Base-by-base conservation (phyloP, 2,113 vertebrate genomes). In the Circaetus gallicus region DNA sequence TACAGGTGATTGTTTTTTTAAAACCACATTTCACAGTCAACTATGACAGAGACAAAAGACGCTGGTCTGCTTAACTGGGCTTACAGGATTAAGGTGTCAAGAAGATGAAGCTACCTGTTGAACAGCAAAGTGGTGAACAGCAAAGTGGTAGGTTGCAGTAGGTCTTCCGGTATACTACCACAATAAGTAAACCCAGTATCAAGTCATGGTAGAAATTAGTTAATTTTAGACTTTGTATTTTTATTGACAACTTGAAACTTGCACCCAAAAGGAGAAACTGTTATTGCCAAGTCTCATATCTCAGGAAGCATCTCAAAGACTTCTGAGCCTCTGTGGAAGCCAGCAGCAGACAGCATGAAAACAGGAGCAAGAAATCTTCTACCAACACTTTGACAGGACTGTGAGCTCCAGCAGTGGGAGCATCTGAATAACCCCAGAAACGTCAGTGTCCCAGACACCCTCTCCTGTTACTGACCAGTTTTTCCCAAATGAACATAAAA, bases 381-480 rank as follows among this genome's bases (percentile, higher is more conserved):
- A 20, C 47, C 28, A 47, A 16, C 50, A 13, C n/a, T 22, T 16
- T 0, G 3, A 45, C 8, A 16, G 49, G 42, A 32, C 55, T 10
- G 42, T 2, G 38, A 72, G 73, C 80, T 61, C 10, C 56, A 63
- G 43, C 29, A 50, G 7, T 0, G 2, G 36, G 8, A 49, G 28
- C 6, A 4, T 6, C 43, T 5, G 25, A 63, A 70, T 10, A 21
- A 6, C 36, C 28, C 65, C 20, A 59, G 38, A 47, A 32, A 32
- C 3, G 1, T 11, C 8, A 1, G 1, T 16, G 19, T 28, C 73
- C 31, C 47, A 34, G 31, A 43, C 31, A 4, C n/a, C 7, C 15
- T 45, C 36, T 22, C 79, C 26, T n/a, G 11, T 38, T 55, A 20
- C 42, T 16, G 13, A 55, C 15, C 40, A 31, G 22, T 16, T 62